These are phyloP conservation scores for Brachyrhaphis roseni DNA, from an alignment of 2,797 vertebrate species.

Conservation along the genomic window DNA sequence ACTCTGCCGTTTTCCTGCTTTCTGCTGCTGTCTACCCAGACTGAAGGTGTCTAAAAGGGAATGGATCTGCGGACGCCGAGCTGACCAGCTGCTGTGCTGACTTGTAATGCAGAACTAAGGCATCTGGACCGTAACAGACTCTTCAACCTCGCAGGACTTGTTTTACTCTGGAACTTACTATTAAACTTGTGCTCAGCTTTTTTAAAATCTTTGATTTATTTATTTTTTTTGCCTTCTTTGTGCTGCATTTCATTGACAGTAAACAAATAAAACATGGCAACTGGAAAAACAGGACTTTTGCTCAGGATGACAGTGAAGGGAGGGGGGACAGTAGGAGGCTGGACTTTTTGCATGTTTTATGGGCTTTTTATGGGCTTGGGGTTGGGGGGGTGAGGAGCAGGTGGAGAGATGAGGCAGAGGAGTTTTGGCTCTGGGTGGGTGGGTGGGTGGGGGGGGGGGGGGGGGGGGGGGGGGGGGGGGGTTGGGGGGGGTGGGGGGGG, in stretches of 20 bases:
- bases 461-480: slow-evolving; percentile 22
- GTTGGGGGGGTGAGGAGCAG: slow-evolving; percentile 55
- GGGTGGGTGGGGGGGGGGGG: slow-evolving; percentile 9
- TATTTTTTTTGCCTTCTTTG: slow-evolving; percentile 33
- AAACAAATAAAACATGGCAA: slow-evolving; percentile 69
- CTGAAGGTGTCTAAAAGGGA: slow-evolving; percentile 50
- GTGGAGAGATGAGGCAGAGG: slow-evolving; percentile 62
- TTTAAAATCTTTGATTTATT: background rate
- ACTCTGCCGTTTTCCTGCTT: slow-evolving; percentile 36
- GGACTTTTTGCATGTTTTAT: slow-evolving; percentile 57
- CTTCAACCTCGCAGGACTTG: slow-evolving; percentile 59
- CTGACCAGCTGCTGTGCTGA: slow-evolving; percentile 45
- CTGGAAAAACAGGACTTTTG: slow-evolving; percentile 73
- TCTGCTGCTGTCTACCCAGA: slow-evolving; percentile 50
- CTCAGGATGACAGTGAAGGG: slow-evolving; percentile 44
- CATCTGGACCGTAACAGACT: slow-evolving; percentile 29
- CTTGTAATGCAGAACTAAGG: slow-evolving; percentile 7
- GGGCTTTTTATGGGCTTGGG: slow-evolving; percentile 25
- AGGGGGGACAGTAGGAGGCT: slow-evolving; percentile 58
- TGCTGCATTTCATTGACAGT: slow-evolving; percentile 37
- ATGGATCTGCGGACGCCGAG: slow-evolving; percentile 32
- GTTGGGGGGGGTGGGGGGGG: slow-evolving; percentile 17
- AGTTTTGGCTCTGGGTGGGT: slow-evolving; percentile 31
- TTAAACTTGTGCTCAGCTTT: slow-evolving; percentile 7
- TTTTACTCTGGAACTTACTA: slow-evolving; percentile 52